Percentiles rank a stretch among this genome's conserved stretches.
These are phyloP conservation scores for Anolis carolinensis DNA, from an alignment of 2,113 vertebrate genomes.

Conservation along the genomic window DNA sequence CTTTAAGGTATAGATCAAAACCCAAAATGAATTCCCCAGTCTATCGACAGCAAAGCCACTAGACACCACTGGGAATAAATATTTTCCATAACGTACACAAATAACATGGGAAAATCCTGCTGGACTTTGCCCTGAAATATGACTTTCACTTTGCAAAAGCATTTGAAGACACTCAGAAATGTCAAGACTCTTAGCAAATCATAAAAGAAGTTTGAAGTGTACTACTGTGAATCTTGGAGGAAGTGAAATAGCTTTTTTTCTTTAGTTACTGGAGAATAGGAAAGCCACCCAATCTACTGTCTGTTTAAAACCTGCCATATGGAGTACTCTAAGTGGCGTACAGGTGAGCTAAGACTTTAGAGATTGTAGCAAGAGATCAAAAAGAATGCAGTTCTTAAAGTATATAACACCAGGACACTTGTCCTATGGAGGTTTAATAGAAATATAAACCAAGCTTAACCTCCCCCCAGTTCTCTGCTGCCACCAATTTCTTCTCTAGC, in stretches of 20 bases:
- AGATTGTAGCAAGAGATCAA: not conserved
- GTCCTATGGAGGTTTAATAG: not conserved
- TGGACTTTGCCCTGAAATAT: too few relatives aligned
- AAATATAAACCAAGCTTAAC: not conserved
- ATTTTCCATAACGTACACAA: too few relatives aligned
- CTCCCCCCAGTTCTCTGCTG: slow-evolving; percentile 10
- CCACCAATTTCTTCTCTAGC: slow-evolving; percentile 32
- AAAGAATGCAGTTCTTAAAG: slow-evolving; percentile 5
- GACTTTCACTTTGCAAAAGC: not conserved
- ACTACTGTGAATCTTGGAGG: not conserved
- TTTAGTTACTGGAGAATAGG: not conserved
- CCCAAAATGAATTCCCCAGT: too few relatives aligned
- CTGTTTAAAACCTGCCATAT: not conserved
- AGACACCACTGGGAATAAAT: too few relatives aligned
- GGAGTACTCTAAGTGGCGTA: too few relatives aligned
- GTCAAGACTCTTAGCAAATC: not conserved
- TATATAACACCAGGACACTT: not conserved
- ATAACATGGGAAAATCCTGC: too few relatives aligned
- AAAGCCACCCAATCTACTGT: not conserved
- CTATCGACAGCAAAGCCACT: too few relatives aligned
- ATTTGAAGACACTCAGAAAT: not conserved
- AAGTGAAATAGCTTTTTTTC: not conserved
- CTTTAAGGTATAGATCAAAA: too few relatives aligned
- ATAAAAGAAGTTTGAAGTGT: too few relatives aligned
- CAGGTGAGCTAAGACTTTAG: not conserved